These are phyloP conservation scores for Xenentodon cancila DNA, from an alignment of 2,797 vertebrate genomes.

Conservation along the genomic window DNA sequence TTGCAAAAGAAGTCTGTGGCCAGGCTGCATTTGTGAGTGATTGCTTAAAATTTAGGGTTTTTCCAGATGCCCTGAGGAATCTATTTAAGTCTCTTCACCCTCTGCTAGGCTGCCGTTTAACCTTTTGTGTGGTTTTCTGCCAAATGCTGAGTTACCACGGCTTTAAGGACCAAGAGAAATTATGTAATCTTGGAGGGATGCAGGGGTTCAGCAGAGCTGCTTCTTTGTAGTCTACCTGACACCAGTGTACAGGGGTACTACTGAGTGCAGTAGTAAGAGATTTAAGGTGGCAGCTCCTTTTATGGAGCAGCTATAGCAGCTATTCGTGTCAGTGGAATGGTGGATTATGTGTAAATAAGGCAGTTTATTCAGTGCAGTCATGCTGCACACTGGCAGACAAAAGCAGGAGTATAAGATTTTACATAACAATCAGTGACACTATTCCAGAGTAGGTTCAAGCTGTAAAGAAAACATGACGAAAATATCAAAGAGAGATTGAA, in stretches of 20 bases:
- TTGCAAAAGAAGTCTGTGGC: too few species aligned
- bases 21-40: neutral
- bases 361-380: neutral
- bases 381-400: slow-evolving; percentile 10
- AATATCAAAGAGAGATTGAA: too few species aligned
- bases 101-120: slow-evolving; percentile 14
- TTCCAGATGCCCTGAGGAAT: slow-evolving; percentile 5
- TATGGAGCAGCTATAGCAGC: too few species aligned
- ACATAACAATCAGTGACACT: slow-evolving; percentile 32
- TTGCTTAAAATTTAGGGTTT: neutral
- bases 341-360: slow-evolving; percentile 2
- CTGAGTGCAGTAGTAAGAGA: slow-evolving; percentile 12
- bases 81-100: neutral
- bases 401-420: slow-evolving; percentile 37
- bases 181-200: slow-evolving; percentile 63
- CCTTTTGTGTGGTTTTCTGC: slow-evolving; percentile 15
- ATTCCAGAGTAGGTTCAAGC: neutral
- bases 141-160: slow-evolving; percentile 10
- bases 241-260: slow-evolving; percentile 1
- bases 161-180: slow-evolving; percentile 31
- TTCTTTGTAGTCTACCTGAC: slow-evolving; percentile 58
- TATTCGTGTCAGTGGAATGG: neutral
- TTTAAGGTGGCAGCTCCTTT: slow-evolving; percentile 46
- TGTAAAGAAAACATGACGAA: too few species aligned
- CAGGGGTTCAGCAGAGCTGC: slow-evolving; percentile 49